phyloP scores from a whole-genome alignment of 1,140 invertebrate genomes.

The Lepidotrigona ventralis region DNA sequence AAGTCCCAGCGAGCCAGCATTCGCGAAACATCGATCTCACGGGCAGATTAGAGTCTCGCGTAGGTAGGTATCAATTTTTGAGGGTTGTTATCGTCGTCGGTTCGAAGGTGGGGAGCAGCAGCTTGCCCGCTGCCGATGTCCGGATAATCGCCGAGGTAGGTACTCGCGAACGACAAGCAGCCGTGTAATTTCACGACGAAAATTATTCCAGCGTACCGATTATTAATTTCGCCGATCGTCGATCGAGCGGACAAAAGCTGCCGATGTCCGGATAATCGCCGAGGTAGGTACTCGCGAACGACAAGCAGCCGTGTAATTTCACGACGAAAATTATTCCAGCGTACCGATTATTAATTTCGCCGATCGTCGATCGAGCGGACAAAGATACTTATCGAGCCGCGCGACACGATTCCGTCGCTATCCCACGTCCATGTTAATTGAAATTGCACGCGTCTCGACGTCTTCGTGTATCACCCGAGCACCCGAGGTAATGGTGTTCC shows the following conservation, averaged over 20 bases:
- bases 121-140: neutral
- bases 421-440: neutral
- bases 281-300: neutral
- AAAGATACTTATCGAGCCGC: neutral
- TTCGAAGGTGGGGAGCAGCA: neutral
- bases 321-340: neutral
- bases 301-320: neutral
- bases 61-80: neutral
- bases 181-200: slow-evolving; percentile 5
- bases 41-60: neutral
- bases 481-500: neutral
- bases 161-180: neutral
- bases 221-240: slow-evolving; percentile 9
- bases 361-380: neutral
- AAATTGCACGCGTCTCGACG: neutral
- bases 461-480: no score
- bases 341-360: slow-evolving; percentile 21
- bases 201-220: neutral
- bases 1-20: slow-evolving; percentile 4
- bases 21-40: neutral
- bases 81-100: neutral
- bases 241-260: neutral
- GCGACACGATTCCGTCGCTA: neutral
- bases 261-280: neutral
- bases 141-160: neutral